These are phyloP conservation scores for Sarcophaga subvicina DNA, from an alignment of 2,888 invertebrate species.

Conservation along the genomic window DNA sequence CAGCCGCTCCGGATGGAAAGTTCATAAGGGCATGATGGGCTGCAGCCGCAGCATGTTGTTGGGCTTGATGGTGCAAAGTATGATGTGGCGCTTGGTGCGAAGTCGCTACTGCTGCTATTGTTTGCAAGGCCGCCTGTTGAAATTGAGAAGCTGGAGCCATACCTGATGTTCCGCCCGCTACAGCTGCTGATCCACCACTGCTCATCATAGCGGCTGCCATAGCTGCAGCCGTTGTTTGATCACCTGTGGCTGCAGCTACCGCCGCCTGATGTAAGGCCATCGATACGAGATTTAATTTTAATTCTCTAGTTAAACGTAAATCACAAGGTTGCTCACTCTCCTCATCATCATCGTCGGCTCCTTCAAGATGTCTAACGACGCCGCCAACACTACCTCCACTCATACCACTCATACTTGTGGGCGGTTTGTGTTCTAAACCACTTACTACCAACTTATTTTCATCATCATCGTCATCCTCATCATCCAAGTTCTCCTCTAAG, in stretches of 20 bases:
- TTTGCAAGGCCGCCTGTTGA: conserved; percentile 70
- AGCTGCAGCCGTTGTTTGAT: conserved; percentile 65
- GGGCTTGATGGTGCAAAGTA: conserved; percentile 77
- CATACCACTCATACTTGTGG: conserved; percentile 10
- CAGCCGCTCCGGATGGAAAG: conserved; percentile 66
- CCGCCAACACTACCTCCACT: conserved; percentile 31
- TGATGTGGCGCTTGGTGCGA: conserved; percentile 78
- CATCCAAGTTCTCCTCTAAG: conserved; percentile 72
- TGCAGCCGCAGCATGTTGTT: conserved; percentile 72
- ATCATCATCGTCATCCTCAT: conserved; percentile 71
- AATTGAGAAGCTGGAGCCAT: conserved; percentile 70
- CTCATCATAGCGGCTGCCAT: conserved; percentile 69
- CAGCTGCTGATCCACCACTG: conserved; percentile 58
- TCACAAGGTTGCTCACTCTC: conserved; percentile 80
- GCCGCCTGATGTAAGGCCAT: conserved; percentile 75
- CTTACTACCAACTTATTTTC: conserved; percentile 60
- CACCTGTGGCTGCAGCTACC: conserved; percentile 65
- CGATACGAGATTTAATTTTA: conserved; percentile 76
- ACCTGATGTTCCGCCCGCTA: conserved; percentile 69
- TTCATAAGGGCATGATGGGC: conserved; percentile 70
- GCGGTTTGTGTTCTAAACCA: conserved; percentile 61
- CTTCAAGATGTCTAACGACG: conserved; percentile 61
- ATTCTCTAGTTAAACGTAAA: conserved; percentile 76
- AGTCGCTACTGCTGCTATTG: conserved; percentile 70
- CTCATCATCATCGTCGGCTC: conserved; percentile 72